A percentile compares a stretch with the other conserved stretches of the same genome.
Conservation (phyloP, 2,113 vertebrate species). For the Lipophrys pholis region DNA sequence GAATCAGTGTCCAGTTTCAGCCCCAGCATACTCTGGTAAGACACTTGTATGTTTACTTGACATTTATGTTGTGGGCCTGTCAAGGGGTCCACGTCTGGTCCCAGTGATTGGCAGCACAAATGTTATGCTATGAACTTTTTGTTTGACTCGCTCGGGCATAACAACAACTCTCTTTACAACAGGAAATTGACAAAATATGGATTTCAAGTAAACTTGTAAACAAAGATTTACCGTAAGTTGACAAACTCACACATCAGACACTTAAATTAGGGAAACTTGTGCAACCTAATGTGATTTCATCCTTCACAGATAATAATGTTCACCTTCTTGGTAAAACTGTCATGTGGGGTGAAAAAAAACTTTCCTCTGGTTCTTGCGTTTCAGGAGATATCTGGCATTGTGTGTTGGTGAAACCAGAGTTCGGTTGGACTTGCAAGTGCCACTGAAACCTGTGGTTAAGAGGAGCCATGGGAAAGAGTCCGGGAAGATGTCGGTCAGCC, state of each 20-base stretch:
- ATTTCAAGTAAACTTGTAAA: conserved; percentile 95
- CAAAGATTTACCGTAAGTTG: conserved; percentile 93
- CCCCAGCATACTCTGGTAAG: conserved; percentile 93
- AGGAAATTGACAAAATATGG: conserved; percentile 97
- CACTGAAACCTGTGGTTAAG: conserved; percentile 59
- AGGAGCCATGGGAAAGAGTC: conserved; percentile 61
- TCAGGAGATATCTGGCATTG: conserved; percentile 91
- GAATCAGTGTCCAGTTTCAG: conserved; percentile 92
- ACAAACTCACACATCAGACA: neutral
- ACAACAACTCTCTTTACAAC: conserved; percentile 36
- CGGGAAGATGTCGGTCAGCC: conserved; percentile 80
- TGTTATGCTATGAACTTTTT: neutral
- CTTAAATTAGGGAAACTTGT: neutral
- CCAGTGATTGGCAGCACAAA: neutral
- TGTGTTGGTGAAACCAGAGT: conserved; percentile 93
- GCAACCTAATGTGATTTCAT: no score
- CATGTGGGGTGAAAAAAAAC: no score
- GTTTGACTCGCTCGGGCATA: neutral
- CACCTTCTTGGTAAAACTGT: no score
- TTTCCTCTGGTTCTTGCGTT: neutral
- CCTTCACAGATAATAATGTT: no score
- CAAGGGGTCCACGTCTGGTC: neutral
- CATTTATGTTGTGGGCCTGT: conserved; percentile 16
- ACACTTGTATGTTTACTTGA: conserved; percentile 38
- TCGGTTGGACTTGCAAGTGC: conserved; percentile 88